phyloP scores from a whole-genome alignment of 92 coral and sea anemone genomes.

The Zoanthus solanderi region DNA sequence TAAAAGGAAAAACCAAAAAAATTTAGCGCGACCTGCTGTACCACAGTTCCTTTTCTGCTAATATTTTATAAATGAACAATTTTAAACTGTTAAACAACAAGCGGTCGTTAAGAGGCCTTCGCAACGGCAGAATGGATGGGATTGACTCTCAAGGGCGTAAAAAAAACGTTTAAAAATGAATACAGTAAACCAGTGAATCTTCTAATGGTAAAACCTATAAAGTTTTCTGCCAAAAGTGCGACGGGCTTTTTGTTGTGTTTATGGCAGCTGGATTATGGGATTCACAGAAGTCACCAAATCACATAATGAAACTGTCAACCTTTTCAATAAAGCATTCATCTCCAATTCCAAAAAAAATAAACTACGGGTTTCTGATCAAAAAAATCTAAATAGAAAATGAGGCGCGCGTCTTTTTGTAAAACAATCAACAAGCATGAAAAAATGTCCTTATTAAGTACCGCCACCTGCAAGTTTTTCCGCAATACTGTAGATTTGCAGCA shows the following conservation, averaged over 20 bases:
- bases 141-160: background rate
- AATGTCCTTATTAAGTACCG: no score
- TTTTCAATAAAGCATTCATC: background rate
- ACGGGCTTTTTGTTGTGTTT: conserved; percentile 3
- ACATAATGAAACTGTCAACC: background rate
- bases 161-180: background rate
- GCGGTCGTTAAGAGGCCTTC: background rate
- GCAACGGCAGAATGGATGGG: background rate
- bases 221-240: background rate
- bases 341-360: background rate
- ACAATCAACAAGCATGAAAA: no score
- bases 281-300: conserved; percentile 6
- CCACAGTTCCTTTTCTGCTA: conserved; percentile 42
- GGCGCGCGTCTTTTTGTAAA: no score
- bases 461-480: no score
- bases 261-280: background rate
- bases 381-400: no score
- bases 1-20: conserved; percentile 16
- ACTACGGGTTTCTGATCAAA: background rate
- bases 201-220: conserved; percentile 2
- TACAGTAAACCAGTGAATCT: background rate
- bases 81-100: background rate
- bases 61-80: background rate
- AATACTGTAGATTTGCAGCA: no score
- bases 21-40: background rate